These are phyloP conservation scores for Gymnothorax reevesii DNA, from an alignment of 2,797 vertebrate genomes.

Conservation along the genomic window DNA sequence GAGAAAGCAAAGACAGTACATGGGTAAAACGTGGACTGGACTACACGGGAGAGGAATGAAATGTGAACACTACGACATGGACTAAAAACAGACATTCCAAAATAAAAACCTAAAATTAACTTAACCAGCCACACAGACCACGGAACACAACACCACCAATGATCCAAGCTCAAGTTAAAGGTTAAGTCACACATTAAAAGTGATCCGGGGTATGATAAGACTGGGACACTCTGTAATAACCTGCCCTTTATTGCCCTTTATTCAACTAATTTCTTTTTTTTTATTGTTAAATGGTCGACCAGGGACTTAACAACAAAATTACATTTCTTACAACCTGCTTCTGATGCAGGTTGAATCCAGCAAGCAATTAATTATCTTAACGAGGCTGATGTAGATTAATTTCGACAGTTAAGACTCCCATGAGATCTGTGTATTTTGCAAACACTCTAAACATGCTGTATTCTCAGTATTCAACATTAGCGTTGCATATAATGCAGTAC, in stretches of 20 bases:
- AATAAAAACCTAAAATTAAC: no score
- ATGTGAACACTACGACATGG: no score
- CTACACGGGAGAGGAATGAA: no score
- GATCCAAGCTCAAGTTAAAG: neutral
- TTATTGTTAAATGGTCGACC: neutral
- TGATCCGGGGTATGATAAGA: neutral
- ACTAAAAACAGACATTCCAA: no score
- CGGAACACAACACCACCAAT: neutral
- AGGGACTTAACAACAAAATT: neutral
- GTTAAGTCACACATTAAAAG: no score
- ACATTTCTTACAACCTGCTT: constrained; percentile 11
- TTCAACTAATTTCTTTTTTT: neutral
- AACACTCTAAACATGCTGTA: neutral
- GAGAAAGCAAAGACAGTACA: no score
- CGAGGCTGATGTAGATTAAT: constrained; percentile 6
- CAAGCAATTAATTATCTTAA: constrained; percentile 26
- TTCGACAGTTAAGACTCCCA: neutral
- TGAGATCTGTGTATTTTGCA: neutral
- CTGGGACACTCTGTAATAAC: neutral
- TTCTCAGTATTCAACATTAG: neutral
- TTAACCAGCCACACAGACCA: no score
- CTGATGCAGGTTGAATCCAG: neutral
- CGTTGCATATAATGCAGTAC: neutral
- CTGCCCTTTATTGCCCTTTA: neutral
- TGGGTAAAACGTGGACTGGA: no score